Percentiles rank a stretch among this genome's conserved stretches.
phyloP scores from a whole-genome alignment of 2,113 vertebrate species.

The Tonatia bakeri region DNA sequence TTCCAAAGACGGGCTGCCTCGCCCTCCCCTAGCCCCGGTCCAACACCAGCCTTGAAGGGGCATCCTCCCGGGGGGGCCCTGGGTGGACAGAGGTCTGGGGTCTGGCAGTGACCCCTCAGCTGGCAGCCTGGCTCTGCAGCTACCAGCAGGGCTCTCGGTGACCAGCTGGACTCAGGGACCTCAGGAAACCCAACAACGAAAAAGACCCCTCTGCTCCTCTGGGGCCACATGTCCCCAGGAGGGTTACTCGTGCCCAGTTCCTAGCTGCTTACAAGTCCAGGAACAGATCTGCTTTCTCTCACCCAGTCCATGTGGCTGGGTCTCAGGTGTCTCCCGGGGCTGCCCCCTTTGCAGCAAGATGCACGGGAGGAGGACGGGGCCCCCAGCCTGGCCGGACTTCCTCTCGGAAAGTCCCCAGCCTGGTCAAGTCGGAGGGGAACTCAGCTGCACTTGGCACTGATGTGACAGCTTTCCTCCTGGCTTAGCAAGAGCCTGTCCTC shows the following conservation, averaged over 20 bases:
- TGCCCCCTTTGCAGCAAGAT: background rate
- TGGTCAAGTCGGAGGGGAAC: too few species aligned
- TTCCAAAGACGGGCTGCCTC: background rate
- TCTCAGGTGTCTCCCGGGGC: background rate
- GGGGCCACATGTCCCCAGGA: background rate
- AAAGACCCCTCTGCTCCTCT: fast-evolving
- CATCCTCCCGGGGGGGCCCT: background rate
- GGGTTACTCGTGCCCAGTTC: fast-evolving
- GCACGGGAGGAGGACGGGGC: background rate
- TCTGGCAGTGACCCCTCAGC: fast-evolving
- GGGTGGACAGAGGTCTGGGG: fast-evolving
- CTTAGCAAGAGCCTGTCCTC: background rate
- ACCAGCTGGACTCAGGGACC: background rate
- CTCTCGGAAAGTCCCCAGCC: background rate
- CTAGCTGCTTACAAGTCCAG: background rate
- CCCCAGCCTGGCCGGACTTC: background rate
- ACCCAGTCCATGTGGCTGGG: fast-evolving
- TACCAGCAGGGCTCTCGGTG: background rate
- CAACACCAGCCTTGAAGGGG: fast-evolving
- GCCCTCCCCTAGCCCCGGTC: background rate
- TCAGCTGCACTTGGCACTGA: fast-evolving
- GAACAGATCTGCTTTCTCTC: background rate
- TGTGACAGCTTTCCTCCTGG: background rate
- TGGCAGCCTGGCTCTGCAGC: background rate
- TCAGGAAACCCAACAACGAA: fast-evolving